Base-by-base conservation (phyloP, 2,888 invertebrate genomes). In the Chesias legatella region DNA sequence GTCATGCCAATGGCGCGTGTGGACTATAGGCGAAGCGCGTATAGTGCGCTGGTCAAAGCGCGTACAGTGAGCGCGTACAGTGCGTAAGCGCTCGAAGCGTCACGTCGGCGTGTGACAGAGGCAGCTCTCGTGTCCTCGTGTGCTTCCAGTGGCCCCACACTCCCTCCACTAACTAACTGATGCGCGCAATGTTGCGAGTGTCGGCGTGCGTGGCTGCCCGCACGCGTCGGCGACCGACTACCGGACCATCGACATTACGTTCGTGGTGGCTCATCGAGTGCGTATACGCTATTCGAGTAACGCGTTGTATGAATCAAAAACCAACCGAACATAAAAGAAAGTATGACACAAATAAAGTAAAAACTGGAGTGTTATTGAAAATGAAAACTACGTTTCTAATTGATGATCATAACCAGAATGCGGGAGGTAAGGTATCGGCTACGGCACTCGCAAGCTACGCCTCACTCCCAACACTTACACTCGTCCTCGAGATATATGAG, bases 401-500 rank as follows among this genome's bases (percentile, higher is more conserved):
- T 85, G 86, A 89, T 88, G 88, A 88, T 85, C 88, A 89, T 88
- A 88, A 88, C 88, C 88, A 88, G 81, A 88, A 88, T 89, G 89
- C 88, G 88, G 88, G 89, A 88, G 88, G 81, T 86, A 86, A 86
- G 84, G 88, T 79, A 82, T 83, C 80, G 79, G 84, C 89, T 88
- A 88, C 88, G 78, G 88, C 91, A 91, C 88, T 90, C 91, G 90
- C 91, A 91, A 91, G 91, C 90, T 91, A 91, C 88, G 84, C 89
- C 88, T 85, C 88, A 85, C 88, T 88, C 88, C 89, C 88, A 83
- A 79, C 84, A 91, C 91, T 91, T 91, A 91, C 91, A 90, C 90
- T 92, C 92, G 93, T 94, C 94, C 93, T 95, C 95, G 94, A 95
- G 93, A 94, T 94, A 95, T 91, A 95, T 94, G 92, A 95, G 93